Base-by-base conservation (phyloP, 2,888 invertebrate genomes). In the Drosophila ochracea region DNA sequence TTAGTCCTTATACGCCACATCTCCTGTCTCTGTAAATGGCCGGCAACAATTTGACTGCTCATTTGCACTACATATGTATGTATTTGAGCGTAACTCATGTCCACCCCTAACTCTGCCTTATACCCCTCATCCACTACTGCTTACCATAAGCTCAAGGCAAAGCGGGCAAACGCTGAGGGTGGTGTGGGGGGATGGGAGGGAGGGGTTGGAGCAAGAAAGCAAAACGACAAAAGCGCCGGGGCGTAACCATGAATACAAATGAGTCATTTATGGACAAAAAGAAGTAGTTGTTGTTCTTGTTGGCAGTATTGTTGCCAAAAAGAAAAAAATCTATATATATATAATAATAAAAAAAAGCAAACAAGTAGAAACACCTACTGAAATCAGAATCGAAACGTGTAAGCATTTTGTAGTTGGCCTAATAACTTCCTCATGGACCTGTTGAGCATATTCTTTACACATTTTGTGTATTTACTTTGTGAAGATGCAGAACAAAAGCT, bases 191-290 rank as follows among this genome's bases (percentile, higher is more conserved):
- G 13, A 7, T 0, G 9, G 21, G 2, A 1, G 11, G 5, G 7
- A 6, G 1, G 19, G 21, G 4, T 28, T 4, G 53, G 31, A 5
- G n/a, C 19, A 50, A 57, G 50, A 49, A 55, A 39, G 53, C 62
- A 67, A 55, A 65, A 62, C 72, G 68, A 73, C 76, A 79, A 80
- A 79, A 77, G 86, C 78, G 67, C 61, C 37, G 58, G 67, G 84
- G 84, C 82, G 82, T 70, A 78, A 75, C 87, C 86, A 83, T 82
- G 82, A 82, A 82, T 82, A 83, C 87, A 83, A 83, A 83, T 86
- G 87, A 83, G 72, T 86, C 82, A 86, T 81, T 83, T 86, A 86
- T 81, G 86, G 72, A 50, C 85, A 68, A 74, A 70, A 77, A 77
- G 25, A 11, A 37, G 25, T 55, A 37, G 16, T 43, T 11, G 57